phyloP scores from a whole-genome alignment of 2,888 invertebrate genomes.

The Megaustenia siamemsis region DNA sequence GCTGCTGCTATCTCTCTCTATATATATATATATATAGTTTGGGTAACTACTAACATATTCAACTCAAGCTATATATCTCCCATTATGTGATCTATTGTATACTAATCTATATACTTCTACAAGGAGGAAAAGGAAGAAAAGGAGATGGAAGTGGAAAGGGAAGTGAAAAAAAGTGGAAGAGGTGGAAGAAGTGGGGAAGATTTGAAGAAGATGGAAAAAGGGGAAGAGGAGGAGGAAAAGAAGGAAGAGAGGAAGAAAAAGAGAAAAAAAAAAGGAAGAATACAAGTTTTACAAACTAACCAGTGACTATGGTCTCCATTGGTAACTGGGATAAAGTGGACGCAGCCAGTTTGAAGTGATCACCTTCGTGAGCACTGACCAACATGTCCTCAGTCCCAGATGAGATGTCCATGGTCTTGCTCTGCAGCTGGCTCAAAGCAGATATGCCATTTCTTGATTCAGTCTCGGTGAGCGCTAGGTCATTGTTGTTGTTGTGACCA shows the following conservation, averaged over 20 bases:
- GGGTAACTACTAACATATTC: too few relatives aligned
- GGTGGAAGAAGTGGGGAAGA: not conserved
- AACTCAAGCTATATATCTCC: too few relatives aligned
- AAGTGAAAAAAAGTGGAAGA: not conserved
- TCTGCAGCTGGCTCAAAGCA: slow-evolving; percentile 29
- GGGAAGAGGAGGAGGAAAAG: not conserved
- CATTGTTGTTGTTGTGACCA: slow-evolving; percentile 51
- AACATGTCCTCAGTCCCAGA: slow-evolving; percentile 32
- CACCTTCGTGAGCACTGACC: slow-evolving; percentile 12
- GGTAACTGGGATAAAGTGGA: slow-evolving; percentile 33
- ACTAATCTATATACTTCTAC: too few relatives aligned
- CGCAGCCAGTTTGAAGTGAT: slow-evolving; percentile 39
- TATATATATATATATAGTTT: too few relatives aligned
- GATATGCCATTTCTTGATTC: slow-evolving; percentile 42
- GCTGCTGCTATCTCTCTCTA: too few relatives aligned
- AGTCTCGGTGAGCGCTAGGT: slow-evolving; percentile 17
- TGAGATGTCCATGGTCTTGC: slow-evolving; percentile 45
- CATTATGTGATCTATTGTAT: too few relatives aligned
- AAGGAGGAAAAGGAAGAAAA: too few relatives aligned
- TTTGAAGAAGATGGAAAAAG: not conserved
- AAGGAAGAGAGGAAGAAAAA: not conserved
- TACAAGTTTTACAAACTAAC: not conserved
- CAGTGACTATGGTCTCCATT: slow-evolving; percentile 48
- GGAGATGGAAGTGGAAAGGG: not conserved
- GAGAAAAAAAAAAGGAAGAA: not conserved